These are phyloP conservation scores for Choristoneura rosaceana DNA, from an alignment of 2,888 invertebrate species.

Conservation along the genomic window DNA sequence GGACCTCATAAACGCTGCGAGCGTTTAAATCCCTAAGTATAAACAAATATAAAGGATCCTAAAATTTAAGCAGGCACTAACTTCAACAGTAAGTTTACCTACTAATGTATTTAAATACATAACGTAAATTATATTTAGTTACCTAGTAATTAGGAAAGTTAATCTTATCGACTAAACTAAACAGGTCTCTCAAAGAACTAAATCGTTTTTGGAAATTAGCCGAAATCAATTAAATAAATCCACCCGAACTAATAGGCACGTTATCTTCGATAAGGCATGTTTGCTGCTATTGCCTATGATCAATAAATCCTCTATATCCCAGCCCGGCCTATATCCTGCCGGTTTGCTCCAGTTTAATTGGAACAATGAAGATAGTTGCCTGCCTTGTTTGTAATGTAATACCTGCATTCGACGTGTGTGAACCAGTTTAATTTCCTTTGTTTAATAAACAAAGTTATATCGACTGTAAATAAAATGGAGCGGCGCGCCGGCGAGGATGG, in stretches of 20 bases:
- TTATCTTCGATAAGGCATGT: slow-evolving; percentile 22
- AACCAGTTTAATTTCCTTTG: slow-evolving; percentile 74
- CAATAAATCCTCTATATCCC: slow-evolving; percentile 33
- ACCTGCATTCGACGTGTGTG: slow-evolving; percentile 68
- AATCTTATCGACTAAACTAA: neutral
- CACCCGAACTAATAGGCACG: slow-evolving; percentile 27
- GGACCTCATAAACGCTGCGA: slow-evolving; percentile 19
- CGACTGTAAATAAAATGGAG: slow-evolving; percentile 63
- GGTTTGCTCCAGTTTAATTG: slow-evolving; percentile 65
- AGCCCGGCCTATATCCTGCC: slow-evolving; percentile 50
- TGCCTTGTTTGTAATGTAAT: slow-evolving; percentile 55
- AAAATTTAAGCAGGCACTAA: neutral
- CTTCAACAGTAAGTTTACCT: slow-evolving; percentile 1
- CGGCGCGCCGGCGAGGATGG: slow-evolving; percentile 50
- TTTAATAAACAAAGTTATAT: slow-evolving; percentile 62
- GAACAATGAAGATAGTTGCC: slow-evolving; percentile 75
- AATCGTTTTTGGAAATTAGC: slow-evolving; percentile 10
- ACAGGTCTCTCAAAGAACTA: neutral
- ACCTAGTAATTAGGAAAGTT: neutral
- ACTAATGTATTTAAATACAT: no score
- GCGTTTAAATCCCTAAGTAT: slow-evolving; percentile 12
- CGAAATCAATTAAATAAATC: slow-evolving; percentile 22
- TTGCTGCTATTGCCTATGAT: slow-evolving; percentile 25
- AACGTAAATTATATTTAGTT: neutral
- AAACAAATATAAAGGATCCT: slow-evolving; percentile 8